Evolutionary conservation across 2,888 invertebrate genomes (phyloP).

Genomic region (Ophion obscuratus): DNA sequence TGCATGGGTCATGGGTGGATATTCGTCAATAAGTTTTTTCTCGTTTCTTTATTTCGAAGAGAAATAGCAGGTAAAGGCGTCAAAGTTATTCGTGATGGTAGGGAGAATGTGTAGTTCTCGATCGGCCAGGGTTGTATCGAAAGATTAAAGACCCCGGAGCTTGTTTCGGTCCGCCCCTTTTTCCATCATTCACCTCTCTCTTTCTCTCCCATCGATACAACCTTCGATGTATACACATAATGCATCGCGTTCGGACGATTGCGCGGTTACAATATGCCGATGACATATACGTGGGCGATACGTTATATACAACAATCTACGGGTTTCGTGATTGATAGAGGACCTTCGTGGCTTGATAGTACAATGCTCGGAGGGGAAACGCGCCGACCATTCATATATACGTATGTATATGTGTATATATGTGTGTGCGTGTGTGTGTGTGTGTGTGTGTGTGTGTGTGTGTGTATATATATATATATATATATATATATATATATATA

Average conservation of each 20-base stretch:
- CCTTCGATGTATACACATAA: constrained; percentile 26
- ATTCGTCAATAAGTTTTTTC: neutral
- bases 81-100: constrained; percentile 36
- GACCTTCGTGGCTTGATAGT: constrained; percentile 49
- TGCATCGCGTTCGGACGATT: constrained; percentile 25
- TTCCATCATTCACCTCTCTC: constrained; percentile 37
- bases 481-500: neutral
- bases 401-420: neutral
- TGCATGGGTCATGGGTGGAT: neutral
- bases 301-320: constrained; percentile 49
- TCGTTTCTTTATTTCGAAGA: neutral
- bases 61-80: neutral
- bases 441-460: neutral
- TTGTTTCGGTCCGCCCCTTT: neutral
- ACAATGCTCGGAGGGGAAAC: constrained; percentile 33
- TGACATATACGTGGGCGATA: constrained; percentile 55
- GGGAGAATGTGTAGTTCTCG: constrained; percentile 18
- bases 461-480: neutral
- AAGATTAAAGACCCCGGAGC: constrained; percentile 58
- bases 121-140: constrained; percentile 53
- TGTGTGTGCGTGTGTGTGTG: neutral
- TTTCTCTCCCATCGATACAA: constrained; percentile 44
- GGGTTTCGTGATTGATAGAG: constrained; percentile 60
- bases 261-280: constrained; percentile 62
- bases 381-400: neutral